Conservation (phyloP, 2,113 vertebrate genomes). For the Phainopepla nitens region DNA sequence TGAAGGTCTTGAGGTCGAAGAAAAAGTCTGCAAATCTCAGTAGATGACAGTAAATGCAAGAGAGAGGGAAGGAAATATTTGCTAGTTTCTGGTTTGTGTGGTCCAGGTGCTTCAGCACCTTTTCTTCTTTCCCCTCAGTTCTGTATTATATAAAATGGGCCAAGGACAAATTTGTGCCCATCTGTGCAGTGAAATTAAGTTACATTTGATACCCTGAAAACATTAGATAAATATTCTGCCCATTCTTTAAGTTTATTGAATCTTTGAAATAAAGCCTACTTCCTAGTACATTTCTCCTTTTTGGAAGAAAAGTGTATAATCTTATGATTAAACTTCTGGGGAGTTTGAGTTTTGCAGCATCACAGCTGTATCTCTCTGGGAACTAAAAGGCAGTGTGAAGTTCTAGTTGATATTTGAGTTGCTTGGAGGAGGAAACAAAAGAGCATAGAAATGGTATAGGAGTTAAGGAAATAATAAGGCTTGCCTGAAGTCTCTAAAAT, state of each 20-base stretch:
- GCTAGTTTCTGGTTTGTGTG: not conserved
- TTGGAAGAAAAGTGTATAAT: not conserved
- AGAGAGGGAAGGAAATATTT: not conserved
- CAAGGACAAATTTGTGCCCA: not conserved
- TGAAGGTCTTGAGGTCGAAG: not conserved
- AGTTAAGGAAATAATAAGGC: not conserved
- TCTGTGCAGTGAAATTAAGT: not conserved
- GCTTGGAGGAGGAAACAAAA: not conserved
- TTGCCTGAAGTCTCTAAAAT: not conserved
- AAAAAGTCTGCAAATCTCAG: not conserved
- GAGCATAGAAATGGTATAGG: not conserved
- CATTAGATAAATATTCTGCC: not conserved
- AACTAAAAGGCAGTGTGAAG: not conserved
- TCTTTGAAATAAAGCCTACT: not conserved
- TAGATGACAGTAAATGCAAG: not conserved
- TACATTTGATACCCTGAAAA: not conserved
- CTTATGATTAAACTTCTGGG: conserved; percentile 16
- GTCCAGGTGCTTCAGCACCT: not conserved
- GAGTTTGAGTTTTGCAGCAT: not conserved
- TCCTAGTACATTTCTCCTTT: not conserved
- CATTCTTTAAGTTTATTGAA: not conserved
- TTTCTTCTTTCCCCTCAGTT: not conserved
- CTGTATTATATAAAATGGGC: not conserved
- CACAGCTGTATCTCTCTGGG: not conserved
- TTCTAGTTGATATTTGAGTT: not conserved